Base-by-base conservation (phyloP, 1,140 invertebrate species). In the Drosophila micromelanica region DNA sequence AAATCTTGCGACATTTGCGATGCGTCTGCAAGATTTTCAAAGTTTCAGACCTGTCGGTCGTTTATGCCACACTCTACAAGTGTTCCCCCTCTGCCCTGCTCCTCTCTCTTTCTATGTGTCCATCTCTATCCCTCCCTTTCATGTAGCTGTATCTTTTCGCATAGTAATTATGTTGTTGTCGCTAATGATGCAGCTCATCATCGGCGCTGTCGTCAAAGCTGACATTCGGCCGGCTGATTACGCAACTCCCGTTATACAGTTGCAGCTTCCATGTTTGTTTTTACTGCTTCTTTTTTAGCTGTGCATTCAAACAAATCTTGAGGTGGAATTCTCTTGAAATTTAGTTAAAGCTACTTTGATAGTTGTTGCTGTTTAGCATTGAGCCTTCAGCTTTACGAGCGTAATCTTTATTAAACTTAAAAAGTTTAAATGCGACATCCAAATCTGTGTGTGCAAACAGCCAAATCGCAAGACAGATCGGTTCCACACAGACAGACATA, bases 161-260 rank as follows among this genome's bases (percentile, higher is more conserved):
- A 72, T 71, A 60, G 67, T 78, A 82, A 86, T 86, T 87, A 86
- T 87, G 82, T 86, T 87, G 82, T 82, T 82, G 71, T 54, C 71
- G 35, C 78, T 86, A 82, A 86, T 87, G 75, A 77, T 67, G 75
- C 70, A 63, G 70, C 82, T 89, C 78, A 73, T 86, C 82, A 82
- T 87, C 35, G 54, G 40, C 51, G 63, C 55, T 49, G 64, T 49
- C 23, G 43, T 65, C 56, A 42, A 71, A 61, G 60, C 48, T 72
- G 67, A 51, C 54, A 55, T 69, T 67, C 52, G 45, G 6, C 35
- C 27, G 23, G 46, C 43, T 46, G 74, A 70, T 86, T 86, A 86
- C 78, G 82, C 75, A 86, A 86, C 51, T 62, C 35, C 49, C 55
- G 51, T 49, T 59, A 54, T 30, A 46, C 73, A 40, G 78, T 56